Percentiles rank a stretch among this genome's conserved stretches.
Evolutionary conservation across 2,113 vertebrate species (phyloP).

Genomic region (Oxygymnocypris stewartii): DNA sequence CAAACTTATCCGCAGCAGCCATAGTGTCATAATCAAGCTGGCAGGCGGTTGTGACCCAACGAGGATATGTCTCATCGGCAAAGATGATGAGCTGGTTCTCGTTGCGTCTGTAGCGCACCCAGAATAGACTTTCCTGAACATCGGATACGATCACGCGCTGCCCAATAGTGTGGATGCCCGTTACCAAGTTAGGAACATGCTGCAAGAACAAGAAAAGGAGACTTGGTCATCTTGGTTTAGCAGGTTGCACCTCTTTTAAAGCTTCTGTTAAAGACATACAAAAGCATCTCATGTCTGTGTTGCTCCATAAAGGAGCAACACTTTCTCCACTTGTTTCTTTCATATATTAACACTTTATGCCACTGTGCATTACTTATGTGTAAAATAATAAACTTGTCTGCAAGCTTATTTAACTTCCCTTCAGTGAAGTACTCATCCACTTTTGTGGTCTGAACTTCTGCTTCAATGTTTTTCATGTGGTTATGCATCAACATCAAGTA

Average conservation of each 20-base stretch:
- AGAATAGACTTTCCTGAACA: conserved; percentile 96
- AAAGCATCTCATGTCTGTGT: neutral
- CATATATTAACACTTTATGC: neutral
- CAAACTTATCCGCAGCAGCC: conserved; percentile 96
- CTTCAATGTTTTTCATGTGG: conserved; percentile 17
- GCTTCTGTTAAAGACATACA: neutral
- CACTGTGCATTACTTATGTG: neutral
- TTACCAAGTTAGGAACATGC: conserved; percentile 96
- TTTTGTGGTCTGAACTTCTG: neutral
- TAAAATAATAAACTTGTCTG: neutral
- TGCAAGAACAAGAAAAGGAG: conserved; percentile 59
- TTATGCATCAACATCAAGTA: neutral
- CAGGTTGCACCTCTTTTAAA: neutral
- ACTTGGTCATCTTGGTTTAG: neutral
- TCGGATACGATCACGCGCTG: conserved; percentile 94
- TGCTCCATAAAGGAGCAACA: neutral
- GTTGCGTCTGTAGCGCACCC: conserved; percentile 94
- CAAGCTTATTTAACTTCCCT: neutral
- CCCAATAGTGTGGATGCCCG: conserved; percentile 91
- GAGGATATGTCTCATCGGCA: conserved; percentile 94
- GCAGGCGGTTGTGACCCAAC: conserved; percentile 95
- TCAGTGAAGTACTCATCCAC: neutral
- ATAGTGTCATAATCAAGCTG: conserved; percentile 96
- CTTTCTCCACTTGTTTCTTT: neutral
- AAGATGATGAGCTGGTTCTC: conserved; percentile 99